Base-by-base conservation (phyloP, 2,797 vertebrate genomes). In the Danionella dracula region DNA sequence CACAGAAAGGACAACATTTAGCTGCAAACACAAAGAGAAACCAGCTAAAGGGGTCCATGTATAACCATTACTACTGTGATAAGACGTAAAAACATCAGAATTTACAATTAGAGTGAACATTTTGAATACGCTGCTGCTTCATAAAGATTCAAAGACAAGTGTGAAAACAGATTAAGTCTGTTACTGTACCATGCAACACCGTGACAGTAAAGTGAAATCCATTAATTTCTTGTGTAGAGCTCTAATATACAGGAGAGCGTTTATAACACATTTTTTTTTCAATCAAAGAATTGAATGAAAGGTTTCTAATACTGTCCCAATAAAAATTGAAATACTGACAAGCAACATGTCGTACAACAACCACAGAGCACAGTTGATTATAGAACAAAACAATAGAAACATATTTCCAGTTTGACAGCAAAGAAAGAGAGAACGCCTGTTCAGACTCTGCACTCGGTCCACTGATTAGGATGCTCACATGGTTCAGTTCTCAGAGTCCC, bases 1-100 rank as follows among this genome's bases (percentile, higher is more conserved):
- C 94, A 97, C 91, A 91, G 94, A 97, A 97, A 96, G 95, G 94
- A 91, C 79, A 81, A 86, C 50, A 37, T 66, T 53, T 35, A 66
- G 69, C 63, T 76, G 71, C 74, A 73, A 53, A 70, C 57, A 70
- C 27, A 59, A 27, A 58, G 38, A 46, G 34, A 44, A 32, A 65
- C 71, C 31, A 37, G 17, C 19, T 13, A 27, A 27, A 6, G 23
- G 44, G 57, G 60, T 45, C 21, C 35, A 66, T 12, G n/a, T 71
- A 44, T 45, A 38, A 54, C 34, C 23, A 27, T 27, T 27, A 27
- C 3, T 27, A n/a, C n/a, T n/a, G n/a, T n/a, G n/a, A n/a, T n/a
- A n/a, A n/a, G n/a, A n/a, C n/a, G n/a, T n/a, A n/a, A n/a, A n/a
- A 66, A 23, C 32, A 44, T 42, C 16, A 15, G 40, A 42, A 13